phyloP scores from a whole-genome alignment of 2,797 vertebrate genomes.

The Epinephelus coioides region DNA sequence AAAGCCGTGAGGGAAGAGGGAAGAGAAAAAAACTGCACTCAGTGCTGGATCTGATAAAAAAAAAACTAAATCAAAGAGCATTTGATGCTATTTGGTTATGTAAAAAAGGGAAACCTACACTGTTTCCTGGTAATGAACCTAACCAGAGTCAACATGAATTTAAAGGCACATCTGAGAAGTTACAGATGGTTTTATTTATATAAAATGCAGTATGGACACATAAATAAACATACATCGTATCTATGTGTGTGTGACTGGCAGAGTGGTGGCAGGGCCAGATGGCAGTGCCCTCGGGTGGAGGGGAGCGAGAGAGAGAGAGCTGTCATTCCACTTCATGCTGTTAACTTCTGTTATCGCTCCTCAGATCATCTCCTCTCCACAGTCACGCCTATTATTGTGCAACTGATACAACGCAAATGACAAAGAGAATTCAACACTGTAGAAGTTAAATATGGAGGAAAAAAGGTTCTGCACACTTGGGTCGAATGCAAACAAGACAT shows the following conservation, averaged over 20 bases:
- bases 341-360: constrained; percentile 48
- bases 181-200: neutral
- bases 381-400: constrained; percentile 9
- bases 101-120: neutral
- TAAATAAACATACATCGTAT: constrained; percentile 3
- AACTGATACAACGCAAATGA: neutral
- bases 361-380: constrained; percentile 6
- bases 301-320: constrained; percentile 17
- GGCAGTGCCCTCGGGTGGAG: constrained; percentile 46
- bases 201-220: constrained; percentile 5
- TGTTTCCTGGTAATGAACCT: neutral
- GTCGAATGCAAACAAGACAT: neutral
- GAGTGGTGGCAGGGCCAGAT: constrained; percentile 58
- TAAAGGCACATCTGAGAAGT: neutral
- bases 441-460: neutral
- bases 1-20: neutral
- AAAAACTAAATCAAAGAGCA: neutral
- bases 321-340: constrained; percentile 41
- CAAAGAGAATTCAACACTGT: neutral
- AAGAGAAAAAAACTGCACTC: neutral
- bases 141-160: neutral
- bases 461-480: neutral
- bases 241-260: constrained; percentile 30
- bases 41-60: neutral
- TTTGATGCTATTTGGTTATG: constrained; percentile 12